Conservation (phyloP, 2,113 vertebrate genomes). For the Pleuronectes platessa region DNA sequence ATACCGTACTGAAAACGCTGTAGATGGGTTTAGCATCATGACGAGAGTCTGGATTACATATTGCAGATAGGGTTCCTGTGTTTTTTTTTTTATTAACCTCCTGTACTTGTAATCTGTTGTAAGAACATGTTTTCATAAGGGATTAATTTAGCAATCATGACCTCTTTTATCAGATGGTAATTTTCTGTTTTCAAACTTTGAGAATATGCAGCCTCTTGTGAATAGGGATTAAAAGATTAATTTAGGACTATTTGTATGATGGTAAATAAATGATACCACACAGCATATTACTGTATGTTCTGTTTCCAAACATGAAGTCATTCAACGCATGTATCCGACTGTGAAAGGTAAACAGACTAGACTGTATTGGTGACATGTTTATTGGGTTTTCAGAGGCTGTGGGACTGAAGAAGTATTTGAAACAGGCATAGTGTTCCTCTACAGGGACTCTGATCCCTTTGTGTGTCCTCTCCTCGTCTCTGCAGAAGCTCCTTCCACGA, state of each 20-base stretch:
- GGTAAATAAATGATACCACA: conserved; percentile 53
- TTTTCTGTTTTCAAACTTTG: conserved; percentile 73
- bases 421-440: neutral
- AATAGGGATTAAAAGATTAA: conserved; percentile 76
- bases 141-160: conserved; percentile 83
- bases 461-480: conserved; percentile 18
- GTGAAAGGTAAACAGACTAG: neutral
- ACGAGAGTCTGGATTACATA: neutral
- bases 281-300: conserved; percentile 27
- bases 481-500: conserved; percentile 88
- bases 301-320: conserved; percentile 38
- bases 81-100: conserved; percentile 60
- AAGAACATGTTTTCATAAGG: conserved; percentile 79
- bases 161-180: conserved; percentile 76
- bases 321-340: neutral
- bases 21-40: conserved; percentile 16
- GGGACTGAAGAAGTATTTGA: neutral
- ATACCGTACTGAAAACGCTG: neutral
- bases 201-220: conserved; percentile 66
- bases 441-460: neutral
- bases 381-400: neutral
- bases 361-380: neutral
- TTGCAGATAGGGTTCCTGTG: conserved; percentile 9
- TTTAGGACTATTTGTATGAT: conserved; percentile 52
- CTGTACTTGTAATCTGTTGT: conserved; percentile 72